Conservation (phyloP, 2,113 vertebrate genomes). For the Tursiops truncatus region DNA sequence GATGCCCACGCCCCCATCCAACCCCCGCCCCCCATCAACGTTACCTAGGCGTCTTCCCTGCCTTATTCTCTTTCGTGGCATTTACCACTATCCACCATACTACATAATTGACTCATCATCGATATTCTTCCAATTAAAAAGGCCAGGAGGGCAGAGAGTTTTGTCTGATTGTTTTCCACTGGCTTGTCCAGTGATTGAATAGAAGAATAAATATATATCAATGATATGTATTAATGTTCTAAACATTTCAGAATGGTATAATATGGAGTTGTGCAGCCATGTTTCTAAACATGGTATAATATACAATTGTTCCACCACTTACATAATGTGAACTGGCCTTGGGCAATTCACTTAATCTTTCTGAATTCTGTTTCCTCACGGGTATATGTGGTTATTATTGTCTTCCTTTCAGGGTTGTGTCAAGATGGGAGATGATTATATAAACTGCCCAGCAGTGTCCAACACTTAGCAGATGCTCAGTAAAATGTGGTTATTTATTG, state of each 20-base stretch:
- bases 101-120: background rate
- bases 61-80: background rate
- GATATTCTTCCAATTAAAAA: background rate
- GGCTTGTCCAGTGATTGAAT: background rate
- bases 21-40: background rate
- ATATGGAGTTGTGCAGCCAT: background rate
- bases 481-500: background rate
- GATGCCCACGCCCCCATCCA: accelerated
- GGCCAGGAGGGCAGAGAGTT: background rate
- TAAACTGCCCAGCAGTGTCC: background rate
- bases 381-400: background rate
- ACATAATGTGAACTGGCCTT: background rate
- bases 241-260: background rate
- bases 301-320: background rate
- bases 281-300: background rate
- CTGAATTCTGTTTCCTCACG: background rate
- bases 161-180: background rate
- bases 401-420: background rate
- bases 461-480: background rate
- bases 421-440: background rate
- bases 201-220: background rate
- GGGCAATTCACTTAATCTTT: background rate
- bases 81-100: background rate
- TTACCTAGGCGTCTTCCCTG: background rate
- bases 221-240: background rate